These are phyloP conservation scores for Nephrotoma flavescens DNA, from an alignment of 2,888 invertebrate species.

Conservation along the genomic window DNA sequence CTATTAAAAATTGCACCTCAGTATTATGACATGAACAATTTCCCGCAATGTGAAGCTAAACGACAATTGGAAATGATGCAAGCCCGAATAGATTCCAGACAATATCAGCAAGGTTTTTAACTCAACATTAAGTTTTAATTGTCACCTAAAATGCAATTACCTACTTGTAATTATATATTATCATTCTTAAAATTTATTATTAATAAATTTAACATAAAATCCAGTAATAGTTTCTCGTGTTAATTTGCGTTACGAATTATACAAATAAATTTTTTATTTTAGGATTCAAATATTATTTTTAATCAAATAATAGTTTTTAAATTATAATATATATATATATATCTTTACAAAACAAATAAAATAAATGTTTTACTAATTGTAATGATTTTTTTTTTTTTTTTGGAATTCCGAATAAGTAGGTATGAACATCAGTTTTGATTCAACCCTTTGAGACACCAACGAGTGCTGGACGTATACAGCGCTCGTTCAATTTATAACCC, in stretches of 20 bases:
- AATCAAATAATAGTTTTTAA: neutral
- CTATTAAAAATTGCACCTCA: slow-evolving; percentile 89
- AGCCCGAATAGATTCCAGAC: slow-evolving; percentile 70
- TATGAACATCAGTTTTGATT: neutral
- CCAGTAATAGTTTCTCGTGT: neutral
- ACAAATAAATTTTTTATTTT: neutral
- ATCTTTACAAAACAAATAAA: neutral
- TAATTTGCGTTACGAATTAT: neutral
- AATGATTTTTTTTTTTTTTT: neutral
- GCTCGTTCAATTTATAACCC: slow-evolving; percentile 86
- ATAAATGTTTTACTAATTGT: neutral
- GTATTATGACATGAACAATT: slow-evolving; percentile 96
- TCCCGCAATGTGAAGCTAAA: slow-evolving; percentile 95
- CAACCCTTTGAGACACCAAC: slow-evolving; percentile 77
- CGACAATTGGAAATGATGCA: slow-evolving; percentile 81
- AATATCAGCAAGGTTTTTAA: slow-evolving; percentile 80
- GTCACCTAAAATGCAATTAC: neutral
- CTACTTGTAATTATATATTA: neutral
- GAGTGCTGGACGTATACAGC: slow-evolving; percentile 88
- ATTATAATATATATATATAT: neutral
- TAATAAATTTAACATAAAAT: neutral
- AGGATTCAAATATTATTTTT: neutral
- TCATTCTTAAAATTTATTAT: neutral
- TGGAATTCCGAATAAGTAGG: neutral
- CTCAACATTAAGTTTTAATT: neutral